A percentile compares a stretch with the other conserved stretches of the same genome.
Evolutionary conservation across 2,797 vertebrate species (phyloP).

Genomic region (Sarcophilus harrisii): DNA sequence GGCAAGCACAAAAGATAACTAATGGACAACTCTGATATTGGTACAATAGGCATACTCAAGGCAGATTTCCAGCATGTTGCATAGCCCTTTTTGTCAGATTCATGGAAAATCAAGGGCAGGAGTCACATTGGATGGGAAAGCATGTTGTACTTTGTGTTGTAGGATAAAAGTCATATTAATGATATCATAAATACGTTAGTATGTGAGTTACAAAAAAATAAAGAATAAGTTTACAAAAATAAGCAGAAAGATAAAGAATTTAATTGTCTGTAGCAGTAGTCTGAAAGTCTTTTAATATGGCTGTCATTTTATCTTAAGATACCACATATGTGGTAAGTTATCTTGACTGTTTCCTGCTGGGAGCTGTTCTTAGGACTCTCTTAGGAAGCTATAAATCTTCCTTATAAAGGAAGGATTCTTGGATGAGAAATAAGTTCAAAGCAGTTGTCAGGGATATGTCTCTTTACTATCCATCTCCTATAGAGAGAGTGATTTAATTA

Average conservation of each 20-base stretch:
- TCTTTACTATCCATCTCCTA: not conserved
- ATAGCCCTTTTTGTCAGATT: not conserved
- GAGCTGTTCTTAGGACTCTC: not conserved
- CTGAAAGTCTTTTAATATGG: not conserved
- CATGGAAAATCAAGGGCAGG: not conserved
- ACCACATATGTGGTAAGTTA: not conserved
- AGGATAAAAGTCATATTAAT: not conserved
- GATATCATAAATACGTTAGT: not conserved
- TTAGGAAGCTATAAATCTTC: not conserved
- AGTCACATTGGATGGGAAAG: not conserved
- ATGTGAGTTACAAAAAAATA: not conserved
- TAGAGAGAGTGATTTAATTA: not conserved
- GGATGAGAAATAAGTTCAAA: conserved; percentile 14
- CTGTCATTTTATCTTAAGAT: not conserved
- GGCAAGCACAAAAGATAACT: not conserved
- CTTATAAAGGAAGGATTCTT: conserved; percentile 2
- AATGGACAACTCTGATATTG: not conserved
- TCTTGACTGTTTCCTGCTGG: not conserved
- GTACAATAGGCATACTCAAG: not conserved
- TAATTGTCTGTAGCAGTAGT: not conserved
- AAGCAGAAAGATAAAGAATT: not conserved
- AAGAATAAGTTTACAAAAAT: conserved; percentile 21
- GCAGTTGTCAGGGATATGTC: conserved; percentile 29
- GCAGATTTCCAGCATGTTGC: not conserved
- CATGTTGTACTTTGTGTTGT: not conserved